Conservation (phyloP, 1,140 invertebrate genomes). For the Archivesica marissinica region DNA sequence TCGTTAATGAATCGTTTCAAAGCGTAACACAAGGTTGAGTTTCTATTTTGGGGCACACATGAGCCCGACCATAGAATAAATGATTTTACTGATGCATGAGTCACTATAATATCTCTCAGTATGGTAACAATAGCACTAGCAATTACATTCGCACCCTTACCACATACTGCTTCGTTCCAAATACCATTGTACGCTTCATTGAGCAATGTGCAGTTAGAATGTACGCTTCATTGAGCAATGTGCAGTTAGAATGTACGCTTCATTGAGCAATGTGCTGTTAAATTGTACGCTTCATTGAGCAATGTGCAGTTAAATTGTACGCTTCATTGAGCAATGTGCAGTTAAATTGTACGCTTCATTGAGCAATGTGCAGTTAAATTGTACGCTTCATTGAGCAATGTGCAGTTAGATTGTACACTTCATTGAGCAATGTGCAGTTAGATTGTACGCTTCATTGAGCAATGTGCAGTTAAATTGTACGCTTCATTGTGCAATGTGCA, state of each 20-base stretch:
- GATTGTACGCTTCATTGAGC: too few relatives aligned
- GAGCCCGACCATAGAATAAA: constrained; percentile 62
- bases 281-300: too few relatives aligned
- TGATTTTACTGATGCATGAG: constrained; percentile 38
- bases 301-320: too few relatives aligned
- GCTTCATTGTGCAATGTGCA: too few relatives aligned
- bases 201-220: constrained; percentile 62
- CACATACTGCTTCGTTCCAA: constrained; percentile 50
- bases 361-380: too few relatives aligned
- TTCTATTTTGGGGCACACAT: constrained; percentile 60
- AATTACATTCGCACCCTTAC: constrained; percentile 62
- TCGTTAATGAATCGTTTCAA: background rate
- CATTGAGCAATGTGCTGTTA: too few relatives aligned
- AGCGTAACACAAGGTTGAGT: constrained; percentile 13
- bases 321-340: too few relatives aligned
- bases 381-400: too few relatives aligned
- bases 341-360: too few relatives aligned
- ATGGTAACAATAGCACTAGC: constrained; percentile 61
- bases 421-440: too few relatives aligned
- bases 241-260: constrained; percentile 61
- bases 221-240: constrained; percentile 57
- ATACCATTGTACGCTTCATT: constrained; percentile 45
- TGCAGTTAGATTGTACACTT: too few relatives aligned
- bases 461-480: too few relatives aligned
- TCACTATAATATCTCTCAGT: constrained; percentile 41